Evolutionary conservation across 1,140 invertebrate genomes (phyloP).

Genomic region (Tetragonula clypearis): DNA sequence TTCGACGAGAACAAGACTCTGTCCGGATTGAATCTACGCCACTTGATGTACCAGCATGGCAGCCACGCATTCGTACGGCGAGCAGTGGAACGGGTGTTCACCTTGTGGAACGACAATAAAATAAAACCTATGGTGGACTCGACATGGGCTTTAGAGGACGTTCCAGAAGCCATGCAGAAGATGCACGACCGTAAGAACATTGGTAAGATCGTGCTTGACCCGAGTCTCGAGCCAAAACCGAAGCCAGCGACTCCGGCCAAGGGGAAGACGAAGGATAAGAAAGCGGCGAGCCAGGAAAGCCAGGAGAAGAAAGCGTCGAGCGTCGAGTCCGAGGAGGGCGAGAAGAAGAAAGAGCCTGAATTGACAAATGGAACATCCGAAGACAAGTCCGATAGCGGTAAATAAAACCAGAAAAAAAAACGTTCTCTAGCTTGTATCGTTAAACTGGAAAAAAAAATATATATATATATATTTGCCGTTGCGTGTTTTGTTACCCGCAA

Average conservation of each 20-base stretch:
- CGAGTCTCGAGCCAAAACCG: slow-evolving; percentile 88
- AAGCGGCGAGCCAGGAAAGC: slow-evolving; percentile 85
- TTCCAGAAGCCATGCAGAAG: slow-evolving; percentile 94
- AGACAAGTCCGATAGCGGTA: slow-evolving; percentile 81
- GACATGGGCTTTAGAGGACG: slow-evolving; percentile 93
- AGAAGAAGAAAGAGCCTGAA: slow-evolving; percentile 83
- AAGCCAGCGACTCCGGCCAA: slow-evolving; percentile 90
- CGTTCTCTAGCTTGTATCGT: not conserved
- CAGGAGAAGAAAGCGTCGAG: slow-evolving; percentile 83
- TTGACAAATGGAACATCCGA: slow-evolving; percentile 82
- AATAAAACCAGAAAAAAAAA: slow-evolving; percentile 38
- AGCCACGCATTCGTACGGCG: slow-evolving; percentile 87
- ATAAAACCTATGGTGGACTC: slow-evolving; percentile 93
- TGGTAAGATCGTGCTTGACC: slow-evolving; percentile 93
- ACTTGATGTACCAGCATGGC: slow-evolving; percentile 91
- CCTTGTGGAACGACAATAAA: slow-evolving; percentile 88
- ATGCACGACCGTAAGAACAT: slow-evolving; percentile 96
- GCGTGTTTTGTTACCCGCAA: not conserved
- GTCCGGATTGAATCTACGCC: slow-evolving; percentile 91
- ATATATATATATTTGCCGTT: not conserved
- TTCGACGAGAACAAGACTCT: slow-evolving; percentile 95
- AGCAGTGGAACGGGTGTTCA: slow-evolving; percentile 88
- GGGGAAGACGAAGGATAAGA: slow-evolving; percentile 87
- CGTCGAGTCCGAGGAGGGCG: slow-evolving; percentile 81
- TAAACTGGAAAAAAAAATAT: not conserved